A percentile compares a stretch with the other conserved stretches of the same genome.
phyloP scores from a whole-genome alignment of 2,797 vertebrate species.

The Pseudotriccus pelzelni region DNA sequence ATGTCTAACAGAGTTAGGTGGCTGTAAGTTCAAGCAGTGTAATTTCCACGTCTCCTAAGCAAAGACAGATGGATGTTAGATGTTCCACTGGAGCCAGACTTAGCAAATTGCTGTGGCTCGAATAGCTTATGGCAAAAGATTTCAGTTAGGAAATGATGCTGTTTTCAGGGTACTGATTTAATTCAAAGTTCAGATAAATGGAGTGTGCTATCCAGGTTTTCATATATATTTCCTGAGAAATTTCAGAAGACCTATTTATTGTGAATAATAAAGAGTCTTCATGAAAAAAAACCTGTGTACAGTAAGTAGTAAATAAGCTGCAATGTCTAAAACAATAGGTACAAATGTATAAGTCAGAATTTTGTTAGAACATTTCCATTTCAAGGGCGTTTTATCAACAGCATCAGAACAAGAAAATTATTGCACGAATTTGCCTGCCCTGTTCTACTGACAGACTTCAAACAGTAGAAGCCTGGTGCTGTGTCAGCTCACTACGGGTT shows the following conservation, averaged over 20 bases:
- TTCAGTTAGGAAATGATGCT: not conserved
- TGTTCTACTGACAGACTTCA: not conserved
- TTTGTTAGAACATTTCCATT: not conserved
- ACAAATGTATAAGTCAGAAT: not conserved
- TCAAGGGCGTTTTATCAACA: not conserved
- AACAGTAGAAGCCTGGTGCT: not conserved
- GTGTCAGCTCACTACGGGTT: not conserved
- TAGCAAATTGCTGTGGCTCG: not conserved
- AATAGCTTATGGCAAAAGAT: not conserved
- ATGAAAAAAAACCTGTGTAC: not conserved
- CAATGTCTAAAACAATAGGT: not conserved
- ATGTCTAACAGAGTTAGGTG: not conserved
- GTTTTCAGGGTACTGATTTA: not conserved
- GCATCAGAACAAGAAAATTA: not conserved
- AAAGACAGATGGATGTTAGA: not conserved
- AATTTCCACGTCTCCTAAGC: not conserved
- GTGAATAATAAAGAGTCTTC: not conserved
- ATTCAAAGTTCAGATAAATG: constrained; percentile 5
- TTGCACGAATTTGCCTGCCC: not conserved
- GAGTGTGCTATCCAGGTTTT: not conserved
- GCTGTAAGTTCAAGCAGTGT: not conserved
- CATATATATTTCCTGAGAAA: not conserved
- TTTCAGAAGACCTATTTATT: constrained; percentile 19
- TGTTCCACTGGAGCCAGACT: not conserved
- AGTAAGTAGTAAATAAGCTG: not conserved